These are phyloP conservation scores for Melieria picta DNA, from an alignment of 2,888 invertebrate genomes.

Conservation along the genomic window DNA sequence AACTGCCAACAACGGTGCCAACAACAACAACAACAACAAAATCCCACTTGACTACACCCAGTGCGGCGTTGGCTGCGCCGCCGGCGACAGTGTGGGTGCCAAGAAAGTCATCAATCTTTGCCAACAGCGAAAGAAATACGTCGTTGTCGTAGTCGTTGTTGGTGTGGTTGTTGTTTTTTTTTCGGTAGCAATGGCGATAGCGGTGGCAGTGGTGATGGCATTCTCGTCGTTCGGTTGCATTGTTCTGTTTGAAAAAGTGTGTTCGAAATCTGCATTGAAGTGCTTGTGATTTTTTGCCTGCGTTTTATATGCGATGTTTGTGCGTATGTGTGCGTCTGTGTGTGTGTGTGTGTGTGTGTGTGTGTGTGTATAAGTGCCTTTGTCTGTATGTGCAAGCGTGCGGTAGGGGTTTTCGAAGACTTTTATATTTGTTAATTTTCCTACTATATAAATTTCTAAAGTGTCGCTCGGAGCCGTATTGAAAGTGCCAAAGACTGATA, in stretches of 20 bases:
- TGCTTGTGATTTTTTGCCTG: background rate
- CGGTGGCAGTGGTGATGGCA: background rate
- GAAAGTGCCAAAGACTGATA: no score
- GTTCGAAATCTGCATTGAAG: conserved; percentile 5
- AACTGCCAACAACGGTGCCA: no score
- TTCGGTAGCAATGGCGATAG: background rate
- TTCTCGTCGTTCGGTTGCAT: background rate
- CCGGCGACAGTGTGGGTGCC: conserved; percentile 31
- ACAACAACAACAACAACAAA: no score
- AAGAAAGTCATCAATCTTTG: conserved; percentile 36
- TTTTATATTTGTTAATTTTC: background rate
- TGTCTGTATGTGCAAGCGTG: background rate
- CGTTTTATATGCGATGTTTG: background rate
- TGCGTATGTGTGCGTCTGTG: background rate
- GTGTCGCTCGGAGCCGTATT: background rate
- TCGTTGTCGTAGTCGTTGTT: no score
- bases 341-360: background rate
- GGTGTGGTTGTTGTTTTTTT: no score
- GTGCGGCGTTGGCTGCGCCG: background rate
- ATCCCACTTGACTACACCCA: no score
- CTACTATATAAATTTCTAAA: background rate
- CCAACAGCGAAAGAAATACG: conserved; percentile 1
- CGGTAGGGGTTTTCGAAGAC: background rate
- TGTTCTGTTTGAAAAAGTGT: background rate
- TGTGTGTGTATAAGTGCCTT: background rate